Percentiles rank a stretch among this genome's conserved stretches.
phyloP scores from a whole-genome alignment of 2,797 vertebrate genomes.

The Eulemur albifrons region DNA sequence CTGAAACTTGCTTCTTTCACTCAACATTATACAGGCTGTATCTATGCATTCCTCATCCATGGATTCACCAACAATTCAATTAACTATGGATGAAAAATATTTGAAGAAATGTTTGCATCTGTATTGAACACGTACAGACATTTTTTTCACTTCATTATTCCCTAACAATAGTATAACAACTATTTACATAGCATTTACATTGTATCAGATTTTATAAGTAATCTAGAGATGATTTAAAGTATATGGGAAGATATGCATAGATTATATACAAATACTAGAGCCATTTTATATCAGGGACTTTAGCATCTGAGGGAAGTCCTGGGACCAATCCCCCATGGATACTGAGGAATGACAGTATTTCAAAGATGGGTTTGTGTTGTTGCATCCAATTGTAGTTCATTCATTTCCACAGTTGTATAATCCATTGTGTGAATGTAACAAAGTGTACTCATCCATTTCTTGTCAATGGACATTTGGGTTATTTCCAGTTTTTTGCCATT shows the following conservation, averaged over 20 bases:
- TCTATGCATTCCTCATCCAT: not conserved
- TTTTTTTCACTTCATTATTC: not conserved
- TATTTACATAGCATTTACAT: not conserved
- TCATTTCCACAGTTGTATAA: conserved; percentile 19
- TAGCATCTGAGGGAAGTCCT: not conserved
- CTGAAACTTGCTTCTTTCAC: not conserved
- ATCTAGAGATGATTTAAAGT: not conserved
- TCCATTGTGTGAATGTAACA: not conserved
- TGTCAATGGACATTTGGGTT: not conserved
- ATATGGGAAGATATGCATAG: not conserved
- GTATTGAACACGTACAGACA: not conserved
- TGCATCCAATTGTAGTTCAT: not conserved
- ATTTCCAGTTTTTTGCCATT: not conserved
- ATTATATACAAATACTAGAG: not conserved
- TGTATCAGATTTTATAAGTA: not conserved
- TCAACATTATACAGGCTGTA: not conserved
- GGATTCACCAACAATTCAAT: not conserved
- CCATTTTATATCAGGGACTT: not conserved
- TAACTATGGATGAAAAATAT: not conserved
- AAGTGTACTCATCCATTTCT: not conserved
- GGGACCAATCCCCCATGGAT: not conserved
- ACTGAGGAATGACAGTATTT: not conserved
- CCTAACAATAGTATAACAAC: not conserved
- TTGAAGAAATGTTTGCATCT: not conserved
- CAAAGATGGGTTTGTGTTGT: not conserved